A percentile compares a stretch with the other conserved stretches of the same genome.
phyloP scores from a whole-genome alignment of 2,797 vertebrate genomes.

The Syngnathus acus region DNA sequence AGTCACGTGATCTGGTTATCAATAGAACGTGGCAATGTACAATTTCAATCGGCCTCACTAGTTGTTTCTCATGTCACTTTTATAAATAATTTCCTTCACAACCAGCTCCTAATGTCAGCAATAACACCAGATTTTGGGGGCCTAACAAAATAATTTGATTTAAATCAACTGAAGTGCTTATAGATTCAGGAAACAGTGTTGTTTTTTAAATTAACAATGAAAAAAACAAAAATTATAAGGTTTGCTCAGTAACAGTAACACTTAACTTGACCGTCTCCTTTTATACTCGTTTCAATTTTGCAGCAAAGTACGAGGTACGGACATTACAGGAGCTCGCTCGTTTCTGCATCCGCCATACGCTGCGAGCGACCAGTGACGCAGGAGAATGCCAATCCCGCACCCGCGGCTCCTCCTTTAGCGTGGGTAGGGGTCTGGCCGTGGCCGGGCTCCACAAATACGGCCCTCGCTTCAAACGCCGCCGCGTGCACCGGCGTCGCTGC shows the following conservation, averaged over 20 bases:
- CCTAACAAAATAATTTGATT: too few relatives aligned
- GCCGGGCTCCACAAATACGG: slow-evolving; percentile 74
- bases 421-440: slow-evolving; percentile 55
- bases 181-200: too few relatives aligned
- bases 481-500: slow-evolving; percentile 81
- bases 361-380: slow-evolving; percentile 67
- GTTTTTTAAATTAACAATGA: background rate
- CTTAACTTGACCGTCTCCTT: too few relatives aligned
- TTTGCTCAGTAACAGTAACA: too few relatives aligned
- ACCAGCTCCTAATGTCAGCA: background rate
- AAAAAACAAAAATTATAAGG: too few relatives aligned
- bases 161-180: too few relatives aligned
- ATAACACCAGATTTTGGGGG: too few relatives aligned
- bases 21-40: background rate
- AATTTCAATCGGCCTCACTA: background rate
- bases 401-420: slow-evolving; percentile 62
- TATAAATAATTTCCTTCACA: background rate
- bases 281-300: background rate
- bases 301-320: slow-evolving; percentile 83
- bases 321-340: slow-evolving; percentile 88
- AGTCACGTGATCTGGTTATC: slow-evolving; percentile 54
- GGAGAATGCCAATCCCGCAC: slow-evolving; percentile 60
- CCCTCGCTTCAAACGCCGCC: slow-evolving; percentile 80
- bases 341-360: slow-evolving; percentile 85
- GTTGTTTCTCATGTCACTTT: background rate